Percentiles rank a stretch among this genome's conserved stretches.
Evolutionary conservation across 2,888 invertebrate genomes (phyloP).

Genomic region (Lydus trimaculatus): DNA sequence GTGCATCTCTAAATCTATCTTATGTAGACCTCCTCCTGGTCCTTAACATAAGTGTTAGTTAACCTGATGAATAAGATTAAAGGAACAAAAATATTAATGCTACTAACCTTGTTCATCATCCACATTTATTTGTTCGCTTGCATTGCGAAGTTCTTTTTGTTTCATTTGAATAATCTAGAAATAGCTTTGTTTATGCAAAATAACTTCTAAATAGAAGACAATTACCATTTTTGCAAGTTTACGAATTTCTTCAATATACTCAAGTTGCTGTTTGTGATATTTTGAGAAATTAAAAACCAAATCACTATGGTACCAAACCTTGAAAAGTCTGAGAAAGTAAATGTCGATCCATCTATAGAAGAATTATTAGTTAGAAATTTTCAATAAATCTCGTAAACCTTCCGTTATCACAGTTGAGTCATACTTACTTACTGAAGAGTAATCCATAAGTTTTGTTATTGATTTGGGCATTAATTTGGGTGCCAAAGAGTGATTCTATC

Average conservation of each 20-base stretch:
- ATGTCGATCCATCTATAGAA: conserved; percentile 18
- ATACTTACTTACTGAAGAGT: background rate
- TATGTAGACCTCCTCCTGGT: too few species aligned
- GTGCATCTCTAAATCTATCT: too few species aligned
- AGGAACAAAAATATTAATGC: background rate
- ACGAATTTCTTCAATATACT: conserved; percentile 1
- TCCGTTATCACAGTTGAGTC: too few species aligned
- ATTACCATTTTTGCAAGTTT: conserved; percentile 7
- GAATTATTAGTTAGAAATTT: background rate
- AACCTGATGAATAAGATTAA: too few species aligned
- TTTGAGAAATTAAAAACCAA: conserved; percentile 14
- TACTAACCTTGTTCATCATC: background rate
- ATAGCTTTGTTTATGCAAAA: background rate
- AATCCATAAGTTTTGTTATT: background rate
- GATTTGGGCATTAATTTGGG: conserved; percentile 15
- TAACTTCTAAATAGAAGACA: background rate
- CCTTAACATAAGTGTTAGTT: background rate
- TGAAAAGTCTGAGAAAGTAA: conserved; percentile 7
- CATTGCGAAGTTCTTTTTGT: background rate
- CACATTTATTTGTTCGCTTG: background rate
- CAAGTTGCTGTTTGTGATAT: background rate
- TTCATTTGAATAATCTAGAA: background rate
- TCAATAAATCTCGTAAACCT: too few species aligned
- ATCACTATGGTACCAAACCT: conserved; percentile 12
- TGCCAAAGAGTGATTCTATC: conserved; percentile 18